phyloP scores from a whole-genome alignment of 2,113 vertebrate species.

The Entelurus aequoreus region DNA sequence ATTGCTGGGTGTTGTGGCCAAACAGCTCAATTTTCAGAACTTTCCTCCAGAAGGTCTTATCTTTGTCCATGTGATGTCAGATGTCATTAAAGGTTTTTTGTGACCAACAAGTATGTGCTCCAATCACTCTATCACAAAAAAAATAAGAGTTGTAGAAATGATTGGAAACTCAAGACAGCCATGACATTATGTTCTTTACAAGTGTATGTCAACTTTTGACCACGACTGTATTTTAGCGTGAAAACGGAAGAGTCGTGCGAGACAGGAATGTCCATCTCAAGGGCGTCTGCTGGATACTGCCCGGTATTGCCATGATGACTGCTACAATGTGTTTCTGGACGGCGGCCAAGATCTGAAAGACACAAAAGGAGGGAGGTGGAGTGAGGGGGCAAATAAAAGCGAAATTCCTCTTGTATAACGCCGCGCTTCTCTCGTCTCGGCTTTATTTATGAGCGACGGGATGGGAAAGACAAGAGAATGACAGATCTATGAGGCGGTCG shows the following conservation, averaged over 20 bases:
- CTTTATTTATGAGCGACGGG: conserved; percentile 21
- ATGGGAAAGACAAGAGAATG: conserved; percentile 15
- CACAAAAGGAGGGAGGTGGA: not conserved
- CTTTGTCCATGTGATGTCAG: no score
- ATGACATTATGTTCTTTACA: no score
- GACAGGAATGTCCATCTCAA: conserved; percentile 68
- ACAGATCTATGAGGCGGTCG: conserved; percentile 15
- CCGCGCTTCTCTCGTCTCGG: conserved; percentile 36
- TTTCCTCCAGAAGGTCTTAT: no score
- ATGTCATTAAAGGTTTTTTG: no score
- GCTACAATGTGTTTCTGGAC: conserved; percentile 66
- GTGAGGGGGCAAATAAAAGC: conserved; percentile 3
- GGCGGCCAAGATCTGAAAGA: conserved; percentile 50
- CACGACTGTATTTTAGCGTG: conserved; percentile 27
- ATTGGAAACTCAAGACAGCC: no score
- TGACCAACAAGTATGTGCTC: no score
- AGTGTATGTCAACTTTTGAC: no score
- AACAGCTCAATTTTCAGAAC: no score
- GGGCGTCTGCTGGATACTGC: conserved; percentile 59
- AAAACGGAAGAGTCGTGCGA: conserved; percentile 53
- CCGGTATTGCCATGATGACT: conserved; percentile 53
- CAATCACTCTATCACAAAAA: no score
- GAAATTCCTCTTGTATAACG: conserved; percentile 48
- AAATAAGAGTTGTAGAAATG: no score
- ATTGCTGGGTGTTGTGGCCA: no score